Percentiles rank a stretch among this genome's conserved stretches.
Conservation (phyloP, 2,113 vertebrate genomes). For the Istiophorus platypterus region DNA sequence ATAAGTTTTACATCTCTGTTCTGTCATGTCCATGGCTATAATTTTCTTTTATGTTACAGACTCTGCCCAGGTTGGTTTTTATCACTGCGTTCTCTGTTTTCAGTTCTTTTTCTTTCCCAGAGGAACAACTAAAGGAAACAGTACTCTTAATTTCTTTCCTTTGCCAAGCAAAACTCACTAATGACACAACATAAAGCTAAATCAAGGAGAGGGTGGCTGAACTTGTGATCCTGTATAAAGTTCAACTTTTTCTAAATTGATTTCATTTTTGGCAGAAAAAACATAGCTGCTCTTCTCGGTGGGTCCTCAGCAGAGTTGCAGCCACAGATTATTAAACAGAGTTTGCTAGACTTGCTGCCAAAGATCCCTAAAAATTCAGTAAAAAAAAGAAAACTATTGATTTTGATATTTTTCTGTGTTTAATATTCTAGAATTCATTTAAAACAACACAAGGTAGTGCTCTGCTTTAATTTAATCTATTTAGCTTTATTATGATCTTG, state of each 20-base stretch:
- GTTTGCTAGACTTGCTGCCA: too few species aligned
- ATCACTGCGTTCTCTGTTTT: conserved; percentile 1
- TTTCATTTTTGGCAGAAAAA: not conserved
- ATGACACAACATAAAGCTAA: not conserved
- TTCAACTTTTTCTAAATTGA: not conserved
- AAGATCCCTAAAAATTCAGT: too few species aligned
- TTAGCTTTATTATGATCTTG: too few species aligned
- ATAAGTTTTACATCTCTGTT: not conserved
- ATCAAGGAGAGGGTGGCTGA: conserved; percentile 7
- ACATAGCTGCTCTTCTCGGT: not conserved
- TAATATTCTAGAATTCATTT: too few species aligned
- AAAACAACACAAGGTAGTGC: too few species aligned
- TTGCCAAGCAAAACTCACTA: conserved; percentile 1
- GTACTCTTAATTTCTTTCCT: not conserved
- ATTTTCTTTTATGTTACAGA: not conserved
- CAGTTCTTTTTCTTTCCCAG: conserved; percentile 17
- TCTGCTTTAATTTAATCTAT: not conserved
- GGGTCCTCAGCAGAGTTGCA: too few species aligned
- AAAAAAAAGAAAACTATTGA: too few species aligned
- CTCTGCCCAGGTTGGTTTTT: not conserved
- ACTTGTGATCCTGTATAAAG: not conserved
- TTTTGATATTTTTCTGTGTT: too few species aligned
- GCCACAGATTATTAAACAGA: not conserved
- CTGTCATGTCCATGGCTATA: not conserved
- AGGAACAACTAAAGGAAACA: not conserved